Percentiles rank a stretch among this genome's conserved stretches.
Evolutionary conservation across 2,888 invertebrate genomes (phyloP).

Genomic region (Aricia artaxerxes): DNA sequence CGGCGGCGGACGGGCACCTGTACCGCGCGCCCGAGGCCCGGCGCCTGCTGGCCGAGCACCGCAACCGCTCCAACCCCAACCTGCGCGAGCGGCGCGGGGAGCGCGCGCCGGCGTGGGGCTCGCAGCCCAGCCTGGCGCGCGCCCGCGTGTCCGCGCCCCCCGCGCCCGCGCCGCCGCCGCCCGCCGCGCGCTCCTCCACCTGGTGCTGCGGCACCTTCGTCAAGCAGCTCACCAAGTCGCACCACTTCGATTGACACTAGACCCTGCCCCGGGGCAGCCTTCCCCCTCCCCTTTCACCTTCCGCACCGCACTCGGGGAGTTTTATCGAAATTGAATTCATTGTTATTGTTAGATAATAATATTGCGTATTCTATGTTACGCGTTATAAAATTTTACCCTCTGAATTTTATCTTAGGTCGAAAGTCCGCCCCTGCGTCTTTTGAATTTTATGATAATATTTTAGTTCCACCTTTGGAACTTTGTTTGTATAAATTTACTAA

Average conservation of each 20-base stretch:
- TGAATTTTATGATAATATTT: conserved; percentile 8
- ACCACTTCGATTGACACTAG: conserved; percentile 84
- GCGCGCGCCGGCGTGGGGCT: conserved; percentile 51
- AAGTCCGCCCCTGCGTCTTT: not conserved
- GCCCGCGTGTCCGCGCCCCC: conserved; percentile 48
- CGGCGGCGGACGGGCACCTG: conserved; percentile 68
- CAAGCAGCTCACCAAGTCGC: conserved; percentile 87
- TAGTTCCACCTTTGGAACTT: not conserved
- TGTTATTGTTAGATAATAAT: conserved; percentile 4
- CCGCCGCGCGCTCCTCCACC: conserved; percentile 82
- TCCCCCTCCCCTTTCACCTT: not conserved
- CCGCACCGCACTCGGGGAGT: not conserved
- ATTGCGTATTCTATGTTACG: not conserved
- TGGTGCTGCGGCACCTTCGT: conserved; percentile 92
- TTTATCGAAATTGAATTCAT: not conserved
- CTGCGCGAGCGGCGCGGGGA: conserved; percentile 67
- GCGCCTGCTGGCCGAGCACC: conserved; percentile 64
- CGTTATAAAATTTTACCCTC: conserved; percentile 13
- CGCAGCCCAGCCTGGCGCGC: conserved; percentile 63
- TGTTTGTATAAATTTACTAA: conserved; percentile 20
- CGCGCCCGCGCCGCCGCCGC: conserved; percentile 55
- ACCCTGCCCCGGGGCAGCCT: not conserved
- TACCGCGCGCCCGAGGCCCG: conserved; percentile 64
- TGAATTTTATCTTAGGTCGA: conserved; percentile 5
- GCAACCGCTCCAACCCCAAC: conserved; percentile 75